Evolutionary conservation across 2,888 invertebrate genomes (phyloP), one percentile per base, ranked within the genome.

Genomic region (Drosophila subsilvestris): DNA sequence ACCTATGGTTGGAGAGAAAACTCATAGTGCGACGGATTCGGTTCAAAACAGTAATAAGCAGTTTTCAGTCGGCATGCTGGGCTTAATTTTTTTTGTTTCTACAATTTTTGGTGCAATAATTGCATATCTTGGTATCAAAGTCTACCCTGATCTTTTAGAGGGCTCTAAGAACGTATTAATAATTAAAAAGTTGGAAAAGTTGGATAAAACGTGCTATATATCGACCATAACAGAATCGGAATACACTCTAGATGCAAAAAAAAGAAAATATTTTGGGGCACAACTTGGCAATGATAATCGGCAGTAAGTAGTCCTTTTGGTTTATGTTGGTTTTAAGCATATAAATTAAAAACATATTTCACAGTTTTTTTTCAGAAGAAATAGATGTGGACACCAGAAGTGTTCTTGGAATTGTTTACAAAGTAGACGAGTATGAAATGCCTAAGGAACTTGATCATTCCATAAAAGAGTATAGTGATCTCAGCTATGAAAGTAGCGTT

Each of bases 141-240:
- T 82, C 0, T 89, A 86, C 71, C 91, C 91, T 0, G 80, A 90
- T 68, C 72, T 91, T 0, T 62, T 91, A 47, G 84, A 90, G 47
- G 91, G 91, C 1, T 91, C 90, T 0, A 90, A 89, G 17, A 86
- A 90, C 63, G 89, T 90, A 0, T 27, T 90, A 32, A 82, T 90
- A 0, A 85, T 91, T 2, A 90, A 90, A 53, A 85, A 89, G 58
- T n/a, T n/a, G n/a, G n/a, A n/a, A n/a, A n/a, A n/a, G n/a, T 75
- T 84, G 0, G 84, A 86, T 12, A 78, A 78, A 48, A 75, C 78
- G 0, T 86, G 81, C 29, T 83, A 80, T 58, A 65, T 90, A 0
- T 83, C 90, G 32, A 90, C 90, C 0, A 90, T 91, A 56, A 67
- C 71, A 5, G 90, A 89, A 10, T 71, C 75, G 0, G 76, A 83